Base-by-base conservation (phyloP, 2,888 invertebrate genomes). In the Peribatodes rhomboidaria region DNA sequence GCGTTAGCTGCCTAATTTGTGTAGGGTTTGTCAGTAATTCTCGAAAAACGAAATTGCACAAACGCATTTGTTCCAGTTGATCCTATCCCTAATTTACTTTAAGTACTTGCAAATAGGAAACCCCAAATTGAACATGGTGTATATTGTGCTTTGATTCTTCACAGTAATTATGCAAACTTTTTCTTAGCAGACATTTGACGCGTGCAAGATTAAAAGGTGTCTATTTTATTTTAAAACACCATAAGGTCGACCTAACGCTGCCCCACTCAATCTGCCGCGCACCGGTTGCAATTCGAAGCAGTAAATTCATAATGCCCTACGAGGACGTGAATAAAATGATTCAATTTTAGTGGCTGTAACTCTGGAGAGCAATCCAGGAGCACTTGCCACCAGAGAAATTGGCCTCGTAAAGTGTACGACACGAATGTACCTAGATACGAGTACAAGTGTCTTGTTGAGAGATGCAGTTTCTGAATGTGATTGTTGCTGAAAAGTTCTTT, bases 351-450 rank as follows among this genome's bases (percentile, higher is more conserved):
- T 68, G 63, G 55, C 49, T 33, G 50, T 46, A 55, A 59, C 65
- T 54, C 63, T 27, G 57, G 63, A 68, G 66, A 68, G 67, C 62
- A 64, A 66, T 72, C 70, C 69, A 66, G 70, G 69, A 58, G 67
- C 67, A 70, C 73, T 77, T 74, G 74, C 74, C 71, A 69, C 69
- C 55, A 69, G 75, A 70, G 71, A 71, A 76, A 80, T 76, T 76
- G 76, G 69, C 56, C 56, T 76, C 61, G 73, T 78, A 80, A 80
- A 80, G 63, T 58, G 70, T 70, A 64, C 64, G 69, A 52, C 37
- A 52, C 31, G 58, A 53, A 64, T 27, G 65, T 18, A 16, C 11
- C 16, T 33, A 16, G 2, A 8, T 18, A 6, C 9, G 64, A 54
- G 56, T 4, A 6, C 1, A 4, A 37, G n/a, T 53, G 52, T 31